Evolutionary conservation across 1,140 invertebrate species (phyloP), one percentile per base, ranked within the genome.

Genomic region (Caenorhabditis inopinata): DNA sequence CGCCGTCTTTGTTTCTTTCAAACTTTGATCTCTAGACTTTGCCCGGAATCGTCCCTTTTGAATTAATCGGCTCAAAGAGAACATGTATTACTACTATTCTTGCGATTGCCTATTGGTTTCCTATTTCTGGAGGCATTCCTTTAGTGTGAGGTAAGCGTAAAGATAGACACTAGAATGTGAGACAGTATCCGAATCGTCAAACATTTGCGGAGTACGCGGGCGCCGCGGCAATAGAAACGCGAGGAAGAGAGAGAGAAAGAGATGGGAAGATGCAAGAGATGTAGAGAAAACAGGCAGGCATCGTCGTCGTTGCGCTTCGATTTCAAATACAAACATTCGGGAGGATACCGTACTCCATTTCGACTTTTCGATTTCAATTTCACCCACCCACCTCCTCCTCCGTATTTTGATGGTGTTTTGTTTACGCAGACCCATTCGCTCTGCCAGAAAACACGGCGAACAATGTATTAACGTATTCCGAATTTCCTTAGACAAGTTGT

Each of bases 291-390:
- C n/a, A n/a, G 11, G 51, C 27, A 32, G 51, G 38, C 25, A 16
- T 53, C 7, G 49, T 53, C 12, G 49, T 53, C 1, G 5, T 6
- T 14, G 53, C 53, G 53, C 53, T 42, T 68, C 58, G 58, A 68
- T 68, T 68, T 68, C 58, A 68, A 68, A 68, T 68, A 68, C 58
- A 68, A 68, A 68, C 58, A 68, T 42, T 29, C 53, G 29, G 58
- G 58, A 38, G 32, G 32, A 21, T 68, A 68, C 58, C 58, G 58
- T 68, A 38, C 53, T 51, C 48, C 48, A 51, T 51, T 51, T 51
- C 48, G 48, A 51, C 48, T 51, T 51, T 51, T 51, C 48, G 18
- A 51, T 38, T 16, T 38, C 9, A n/a, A 2, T 68, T 25, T 9
- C 58, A 29, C 32, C 2, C 58, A 38, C 14, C 38, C 38, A 42